Conservation (phyloP, 30 jellyfish, hydroid and myxozoan species). For the Hydra vulgaris region DNA sequence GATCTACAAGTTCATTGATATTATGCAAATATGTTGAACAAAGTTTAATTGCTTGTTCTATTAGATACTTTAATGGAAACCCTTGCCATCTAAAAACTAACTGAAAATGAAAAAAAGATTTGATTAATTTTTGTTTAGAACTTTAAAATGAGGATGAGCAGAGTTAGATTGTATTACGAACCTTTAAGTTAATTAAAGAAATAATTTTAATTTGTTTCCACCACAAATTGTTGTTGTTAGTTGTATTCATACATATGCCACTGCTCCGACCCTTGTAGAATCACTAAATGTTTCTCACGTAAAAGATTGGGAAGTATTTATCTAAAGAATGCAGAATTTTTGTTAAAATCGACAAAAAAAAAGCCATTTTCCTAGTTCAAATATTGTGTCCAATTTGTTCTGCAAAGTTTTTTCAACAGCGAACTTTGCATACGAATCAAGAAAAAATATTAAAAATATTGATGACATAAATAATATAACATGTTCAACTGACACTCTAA, state of each 20-base stretch:
- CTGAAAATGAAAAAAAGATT: neutral
- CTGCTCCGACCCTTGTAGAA: neutral
- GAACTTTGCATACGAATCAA: neutral
- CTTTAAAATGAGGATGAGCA: no score
- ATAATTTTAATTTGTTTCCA: neutral
- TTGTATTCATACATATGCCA: neutral
- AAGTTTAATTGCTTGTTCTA: neutral
- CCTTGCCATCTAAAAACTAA: neutral
- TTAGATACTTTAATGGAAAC: neutral
- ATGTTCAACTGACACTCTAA: no score
- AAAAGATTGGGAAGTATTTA: no score
- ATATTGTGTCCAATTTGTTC: neutral
- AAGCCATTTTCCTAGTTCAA: neutral
- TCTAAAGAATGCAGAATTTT: neutral
- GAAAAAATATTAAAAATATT: no score
- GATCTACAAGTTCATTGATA: neutral
- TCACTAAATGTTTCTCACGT: neutral
- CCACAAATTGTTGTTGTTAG: neutral
- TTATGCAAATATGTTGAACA: neutral
- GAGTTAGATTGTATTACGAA: neutral
- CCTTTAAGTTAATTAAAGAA: no score
- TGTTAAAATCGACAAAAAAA: neutral
- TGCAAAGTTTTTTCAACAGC: neutral
- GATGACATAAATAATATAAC: no score
- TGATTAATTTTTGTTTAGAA: neutral